A percentile compares a stretch with the other conserved stretches of the same genome.
Conservation (phyloP, 2,888 invertebrate species). For the Agriopis marginaria region DNA sequence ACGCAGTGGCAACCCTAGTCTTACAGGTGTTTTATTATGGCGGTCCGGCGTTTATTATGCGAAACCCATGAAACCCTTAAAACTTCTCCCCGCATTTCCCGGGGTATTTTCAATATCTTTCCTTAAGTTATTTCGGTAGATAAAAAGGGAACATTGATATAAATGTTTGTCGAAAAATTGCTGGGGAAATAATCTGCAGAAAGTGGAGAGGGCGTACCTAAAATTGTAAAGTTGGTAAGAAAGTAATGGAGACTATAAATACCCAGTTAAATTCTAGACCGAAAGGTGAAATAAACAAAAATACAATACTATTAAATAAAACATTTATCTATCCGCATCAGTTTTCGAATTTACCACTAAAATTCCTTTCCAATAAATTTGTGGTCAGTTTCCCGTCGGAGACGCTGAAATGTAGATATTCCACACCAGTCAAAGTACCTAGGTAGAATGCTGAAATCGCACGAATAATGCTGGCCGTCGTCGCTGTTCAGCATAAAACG, state of each 20-base stretch:
- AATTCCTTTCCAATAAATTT: conserved; percentile 12
- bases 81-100: conserved; percentile 53
- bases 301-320: background rate
- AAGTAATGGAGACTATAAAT: background rate
- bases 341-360: conserved; percentile 19
- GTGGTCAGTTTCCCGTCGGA: conserved; percentile 5
- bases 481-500: conserved; percentile 67
- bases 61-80: conserved; percentile 61
- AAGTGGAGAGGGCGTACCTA: background rate
- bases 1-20: conserved; percentile 1
- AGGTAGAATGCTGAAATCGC: conserved; percentile 54
- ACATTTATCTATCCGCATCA: conserved; percentile 5
- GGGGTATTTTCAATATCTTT: conserved; percentile 43
- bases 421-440: conserved; percentile 38
- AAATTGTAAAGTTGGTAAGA: background rate
- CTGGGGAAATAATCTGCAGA: conserved; percentile 10
- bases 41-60: conserved; percentile 58
- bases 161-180: conserved; percentile 21
- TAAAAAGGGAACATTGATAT: conserved; percentile 28
- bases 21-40: conserved; percentile 66
- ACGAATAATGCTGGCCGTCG: conserved; percentile 55
- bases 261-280: background rate
- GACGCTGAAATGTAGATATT: conserved; percentile 46
- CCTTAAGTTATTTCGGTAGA: conserved; percentile 28
- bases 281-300: background rate